phyloP scores from a whole-genome alignment of 2,797 vertebrate genomes.

The Coccyzus lansbergi region DNA sequence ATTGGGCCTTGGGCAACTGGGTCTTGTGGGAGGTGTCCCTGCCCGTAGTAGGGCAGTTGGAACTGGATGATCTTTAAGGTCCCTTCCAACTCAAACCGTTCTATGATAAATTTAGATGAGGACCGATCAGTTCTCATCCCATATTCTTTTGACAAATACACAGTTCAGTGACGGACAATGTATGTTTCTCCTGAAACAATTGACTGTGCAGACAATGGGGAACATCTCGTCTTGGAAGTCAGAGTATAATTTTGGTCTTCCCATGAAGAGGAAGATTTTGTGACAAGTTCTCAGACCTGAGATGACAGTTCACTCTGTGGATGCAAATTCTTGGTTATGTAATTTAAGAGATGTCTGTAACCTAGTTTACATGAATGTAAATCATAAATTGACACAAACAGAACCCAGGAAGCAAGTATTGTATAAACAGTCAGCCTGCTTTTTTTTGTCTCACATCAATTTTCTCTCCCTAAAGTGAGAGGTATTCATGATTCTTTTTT shows the following conservation, averaged over 20 bases:
- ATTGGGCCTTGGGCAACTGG: no score
- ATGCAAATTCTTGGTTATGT: background rate
- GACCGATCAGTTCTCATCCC: background rate
- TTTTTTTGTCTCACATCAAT: background rate
- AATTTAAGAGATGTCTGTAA: background rate
- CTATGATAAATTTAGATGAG: background rate
- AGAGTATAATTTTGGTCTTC: background rate
- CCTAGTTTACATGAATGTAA: constrained; percentile 4
- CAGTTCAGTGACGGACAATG: background rate
- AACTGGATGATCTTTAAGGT: no score
- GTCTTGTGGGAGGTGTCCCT: no score
- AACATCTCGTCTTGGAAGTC: background rate
- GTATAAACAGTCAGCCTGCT: background rate
- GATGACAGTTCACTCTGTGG: background rate
- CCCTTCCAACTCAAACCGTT: no score
- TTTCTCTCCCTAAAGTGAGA: background rate
- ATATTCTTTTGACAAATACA: background rate
- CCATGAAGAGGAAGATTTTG: background rate
- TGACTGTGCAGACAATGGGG: background rate
- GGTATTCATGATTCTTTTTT: background rate
- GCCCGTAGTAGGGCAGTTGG: no score
- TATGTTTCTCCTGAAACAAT: background rate
- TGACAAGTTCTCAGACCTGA: background rate
- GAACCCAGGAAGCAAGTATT: background rate
- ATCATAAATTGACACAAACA: constrained; percentile 3